Percentiles rank a stretch among this genome's conserved stretches.
These are phyloP conservation scores for Cyphomyrus plagiostoma DNA, from an alignment of 2,113 vertebrate species.

Conservation along the genomic window DNA sequence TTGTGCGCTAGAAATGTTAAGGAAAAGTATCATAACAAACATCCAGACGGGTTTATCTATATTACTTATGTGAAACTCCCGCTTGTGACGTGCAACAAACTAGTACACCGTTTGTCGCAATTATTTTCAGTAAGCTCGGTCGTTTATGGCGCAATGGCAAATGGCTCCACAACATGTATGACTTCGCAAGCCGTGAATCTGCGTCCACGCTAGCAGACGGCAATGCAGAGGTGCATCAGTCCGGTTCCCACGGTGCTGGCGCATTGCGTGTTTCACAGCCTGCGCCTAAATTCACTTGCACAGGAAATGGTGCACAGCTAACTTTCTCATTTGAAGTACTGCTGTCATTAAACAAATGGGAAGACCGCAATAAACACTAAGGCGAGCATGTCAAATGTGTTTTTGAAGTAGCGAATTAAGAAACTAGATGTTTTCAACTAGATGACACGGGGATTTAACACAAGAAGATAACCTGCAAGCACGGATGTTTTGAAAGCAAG, in stretches of 20 bases:
- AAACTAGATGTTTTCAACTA: background rate
- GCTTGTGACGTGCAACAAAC: background rate
- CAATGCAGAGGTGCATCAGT: slow-evolving; percentile 14
- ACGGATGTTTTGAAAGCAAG: background rate
- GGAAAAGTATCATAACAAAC: background rate
- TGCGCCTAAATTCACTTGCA: slow-evolving; percentile 17
- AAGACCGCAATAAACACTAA: slow-evolving; percentile 1
- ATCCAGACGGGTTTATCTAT: background rate
- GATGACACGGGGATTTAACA: background rate
- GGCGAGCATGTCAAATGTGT: background rate
- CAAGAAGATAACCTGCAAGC: background rate
- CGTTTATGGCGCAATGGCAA: background rate
- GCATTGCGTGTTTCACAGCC: slow-evolving; percentile 25
- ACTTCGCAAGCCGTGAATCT: background rate
- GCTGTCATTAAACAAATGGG: slow-evolving; percentile 22
- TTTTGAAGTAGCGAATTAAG: background rate
- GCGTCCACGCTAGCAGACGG: background rate
- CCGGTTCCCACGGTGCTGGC: slow-evolving; percentile 31
- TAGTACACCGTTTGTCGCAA: background rate
- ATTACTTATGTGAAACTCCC: background rate
- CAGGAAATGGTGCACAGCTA: slow-evolving; percentile 27
- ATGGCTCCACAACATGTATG: background rate
- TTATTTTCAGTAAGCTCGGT: background rate
- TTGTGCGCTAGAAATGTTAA: background rate
- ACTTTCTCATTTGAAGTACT: slow-evolving; percentile 24